Base-by-base conservation (phyloP, 2,888 invertebrate species). In the Hypolimnas misippus region DNA sequence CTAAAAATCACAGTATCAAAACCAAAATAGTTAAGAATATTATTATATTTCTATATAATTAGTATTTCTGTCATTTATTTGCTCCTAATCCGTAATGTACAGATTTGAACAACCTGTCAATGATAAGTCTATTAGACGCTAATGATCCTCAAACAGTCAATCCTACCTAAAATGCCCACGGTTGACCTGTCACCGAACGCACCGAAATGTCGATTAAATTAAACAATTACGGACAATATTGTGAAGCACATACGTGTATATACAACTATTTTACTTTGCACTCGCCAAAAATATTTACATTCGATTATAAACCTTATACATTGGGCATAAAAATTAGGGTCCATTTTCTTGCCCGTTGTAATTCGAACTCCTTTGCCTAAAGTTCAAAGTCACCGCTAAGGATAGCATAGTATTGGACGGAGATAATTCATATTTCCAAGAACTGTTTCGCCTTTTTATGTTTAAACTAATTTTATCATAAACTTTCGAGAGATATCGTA, bases 141-240 rank as follows among this genome's bases (percentile, higher is more conserved):
- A 46, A 46, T 46, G 44, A 21, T 42, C 42, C 25, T 25, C 55
- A 21, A 46, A n/a, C 29, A 50, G 35, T 46, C 35, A 44, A 38
- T 44, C 25, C 40, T 29, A 3, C 25, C 25, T 25, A 16, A 44
- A 16, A 19, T 53, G 38, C 14, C 57, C 57, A 57, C 54, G 52
- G 50, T 63, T 74, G 69, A 73, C 72, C 72, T 66, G 78, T 73
- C 76, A 70, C 63, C 63, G 73, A 80, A 69, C 69, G 67, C 35
- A n/a, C 77, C 78, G 71, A 81, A 83, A 82, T 75, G 76, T 72
- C 74, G 71, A 68, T 73, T 75, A 82, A 76, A 85, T 84, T 83
- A 82, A 83, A 78, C 85, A 86, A 89, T 89, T 87, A 87, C 83
- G 78, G 73, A 77, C 86, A 87, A 87, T 89, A 82, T 83, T 74